Evolutionary conservation across 2,888 invertebrate species (phyloP).

Genomic region (Noctuana brunneofusca): DNA sequence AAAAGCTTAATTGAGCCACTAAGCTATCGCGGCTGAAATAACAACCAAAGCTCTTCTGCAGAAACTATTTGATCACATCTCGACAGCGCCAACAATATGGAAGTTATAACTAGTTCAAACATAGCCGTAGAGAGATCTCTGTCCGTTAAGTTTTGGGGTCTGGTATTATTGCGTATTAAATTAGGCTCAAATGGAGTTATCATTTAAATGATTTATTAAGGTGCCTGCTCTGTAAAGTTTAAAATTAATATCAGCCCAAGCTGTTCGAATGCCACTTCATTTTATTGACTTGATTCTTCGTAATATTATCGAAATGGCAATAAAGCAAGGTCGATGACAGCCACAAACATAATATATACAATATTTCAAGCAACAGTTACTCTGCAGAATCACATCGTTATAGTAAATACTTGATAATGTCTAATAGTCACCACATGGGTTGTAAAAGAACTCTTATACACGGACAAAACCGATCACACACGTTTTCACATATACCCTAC

Average conservation of each 20-base stretch:
- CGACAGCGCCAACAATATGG: not conserved
- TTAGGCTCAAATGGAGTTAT: slow-evolving; percentile 6
- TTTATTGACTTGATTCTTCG: not conserved
- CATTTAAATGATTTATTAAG: slow-evolving; percentile 3
- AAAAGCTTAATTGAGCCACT: no score
- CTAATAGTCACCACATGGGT: no score
- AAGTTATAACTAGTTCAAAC: slow-evolving; percentile 5
- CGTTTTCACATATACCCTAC: no score
- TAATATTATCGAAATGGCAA: no score
- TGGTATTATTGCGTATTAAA: slow-evolving; percentile 10
- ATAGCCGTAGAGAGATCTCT: slow-evolving; percentile 1
- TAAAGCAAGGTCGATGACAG: no score
- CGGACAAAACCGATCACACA: no score
- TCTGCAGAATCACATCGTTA: no score
- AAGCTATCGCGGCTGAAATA: no score
- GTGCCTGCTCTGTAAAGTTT: not conserved
- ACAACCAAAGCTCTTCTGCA: not conserved
- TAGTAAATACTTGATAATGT: no score
- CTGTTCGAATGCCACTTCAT: not conserved
- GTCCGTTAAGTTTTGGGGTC: slow-evolving; percentile 2
- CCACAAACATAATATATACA: no score
- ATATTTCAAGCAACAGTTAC: no score
- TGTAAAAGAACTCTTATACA: no score
- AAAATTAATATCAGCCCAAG: not conserved
- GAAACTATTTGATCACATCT: slow-evolving; percentile 5